These are phyloP conservation scores for Drosophila koepferae DNA, from an alignment of 2,888 invertebrate species.

Conservation along the genomic window DNA sequence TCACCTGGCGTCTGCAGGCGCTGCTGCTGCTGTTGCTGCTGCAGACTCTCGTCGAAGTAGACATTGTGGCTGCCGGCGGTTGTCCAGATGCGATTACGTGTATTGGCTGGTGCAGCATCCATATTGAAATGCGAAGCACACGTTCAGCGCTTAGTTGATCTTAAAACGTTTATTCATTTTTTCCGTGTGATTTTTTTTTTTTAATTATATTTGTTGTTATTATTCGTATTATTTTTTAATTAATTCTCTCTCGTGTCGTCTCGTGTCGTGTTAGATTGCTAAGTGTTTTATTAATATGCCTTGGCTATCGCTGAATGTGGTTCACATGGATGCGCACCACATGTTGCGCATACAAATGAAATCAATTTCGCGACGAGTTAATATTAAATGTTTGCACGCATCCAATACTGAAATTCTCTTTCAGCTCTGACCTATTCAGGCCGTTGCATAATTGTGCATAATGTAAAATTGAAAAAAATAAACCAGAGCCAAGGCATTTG, in stretches of 20 bases:
- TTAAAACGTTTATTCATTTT: conserved; percentile 32
- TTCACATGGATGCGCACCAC: conserved; percentile 54
- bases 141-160: conserved; percentile 24
- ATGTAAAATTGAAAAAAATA: conserved; percentile 19
- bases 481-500: conserved; percentile 20
- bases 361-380: background rate
- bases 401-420: background rate
- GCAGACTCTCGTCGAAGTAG: conserved; percentile 65
- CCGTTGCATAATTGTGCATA: conserved; percentile 65
- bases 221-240: conserved; percentile 11
- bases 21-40: conserved; percentile 62
- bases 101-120: conserved; percentile 57
- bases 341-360: conserved; percentile 67
- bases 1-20: conserved; percentile 73
- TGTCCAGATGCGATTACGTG: conserved; percentile 74
- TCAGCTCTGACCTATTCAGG: conserved; percentile 10
- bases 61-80: conserved; percentile 73
- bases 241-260: background rate
- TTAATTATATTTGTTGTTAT: conserved; percentile 16
- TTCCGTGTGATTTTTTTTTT: conserved; percentile 25
- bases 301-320: conserved; percentile 36
- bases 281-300: conserved; percentile 45
- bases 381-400: conserved; percentile 1
- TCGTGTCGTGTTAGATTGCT: conserved; percentile 3
- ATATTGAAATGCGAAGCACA: conserved; percentile 30